Evolutionary conservation across 2,113 vertebrate genomes (phyloP), one percentile per base, ranked within the genome.

Genomic region (Numida meleagris): DNA sequence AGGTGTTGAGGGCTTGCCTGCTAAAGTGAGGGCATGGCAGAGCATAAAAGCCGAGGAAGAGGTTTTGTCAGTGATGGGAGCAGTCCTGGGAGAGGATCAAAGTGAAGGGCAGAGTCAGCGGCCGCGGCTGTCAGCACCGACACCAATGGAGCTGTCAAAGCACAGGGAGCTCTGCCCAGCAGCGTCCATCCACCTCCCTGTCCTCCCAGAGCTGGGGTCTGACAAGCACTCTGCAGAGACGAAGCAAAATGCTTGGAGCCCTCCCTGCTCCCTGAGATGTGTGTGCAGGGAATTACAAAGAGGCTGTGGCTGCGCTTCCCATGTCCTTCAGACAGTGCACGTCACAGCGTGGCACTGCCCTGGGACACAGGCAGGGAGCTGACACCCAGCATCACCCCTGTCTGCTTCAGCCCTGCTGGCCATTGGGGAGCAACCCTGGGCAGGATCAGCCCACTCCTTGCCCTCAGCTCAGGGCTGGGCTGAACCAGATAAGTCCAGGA

Each of bases 171-270:
- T 82, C 53, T 61, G 75, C 2, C 9, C 78, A 82, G 84, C 94
- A 88, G 89, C 51, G n/a, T 89, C 92, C 75, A 8, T 73, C 77
- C 88, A 72, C 95, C 91, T 74, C 82, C 84, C 94, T 25, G 11
- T 33, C 59, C 79, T 85, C 93, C 90, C n/a, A 1, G 71, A 38
- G 89, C 43, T 76, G 84, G 61, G 0, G 0, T n/a, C 59, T 95
- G 95, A 95, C 94, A 96, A 84, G 55, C 82, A 18, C 61, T 80
- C 77, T 75, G 79, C 80, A 68, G 85, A 84, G 91, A 84, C 16
- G 68, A 91, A 74, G 73, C 36, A 71, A 80, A 46, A 7, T 14
- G 13, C 51, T 53, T 78, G n/a, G 23, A 55, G 51, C 51, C 27
- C 74, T 66, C 45, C n/a, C 46, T 45, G 48, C 82, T 82, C 45